These are phyloP conservation scores for Cossypha caffra DNA, from an alignment of 2,797 vertebrate genomes.

Conservation along the genomic window DNA sequence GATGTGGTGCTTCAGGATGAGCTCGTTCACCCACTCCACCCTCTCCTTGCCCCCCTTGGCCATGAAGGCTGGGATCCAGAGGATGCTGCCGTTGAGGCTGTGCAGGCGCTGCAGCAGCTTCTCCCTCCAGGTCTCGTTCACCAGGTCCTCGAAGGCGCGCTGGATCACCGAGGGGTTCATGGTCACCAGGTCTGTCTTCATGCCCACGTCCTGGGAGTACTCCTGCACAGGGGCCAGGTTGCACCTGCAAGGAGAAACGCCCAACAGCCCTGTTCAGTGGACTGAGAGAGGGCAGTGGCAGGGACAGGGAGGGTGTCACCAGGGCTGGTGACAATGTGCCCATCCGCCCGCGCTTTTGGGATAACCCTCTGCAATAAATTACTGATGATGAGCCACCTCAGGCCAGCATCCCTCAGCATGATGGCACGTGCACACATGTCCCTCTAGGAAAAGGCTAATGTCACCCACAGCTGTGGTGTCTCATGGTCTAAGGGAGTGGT, in stretches of 20 bases:
- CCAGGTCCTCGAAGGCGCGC: conserved; percentile 93
- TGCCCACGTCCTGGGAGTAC: conserved; percentile 87
- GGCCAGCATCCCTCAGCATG: neutral
- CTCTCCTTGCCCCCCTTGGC: conserved; percentile 93
- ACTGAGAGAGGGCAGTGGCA: neutral
- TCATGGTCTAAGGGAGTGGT: neutral
- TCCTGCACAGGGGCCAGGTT: conserved; percentile 96
- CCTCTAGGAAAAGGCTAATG: neutral
- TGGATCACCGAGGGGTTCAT: conserved; percentile 98
- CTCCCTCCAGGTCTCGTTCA: conserved; percentile 87
- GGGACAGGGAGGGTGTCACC: fast-evolving
- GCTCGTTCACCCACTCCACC: conserved; percentile 91
- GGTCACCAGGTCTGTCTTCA: conserved; percentile 90
- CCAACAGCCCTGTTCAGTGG: neutral
- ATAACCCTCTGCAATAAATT: neutral
- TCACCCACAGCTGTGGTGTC: neutral
- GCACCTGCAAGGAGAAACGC: conserved; percentile 78
- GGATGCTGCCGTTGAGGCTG: conserved; percentile 89
- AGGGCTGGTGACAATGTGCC: neutral
- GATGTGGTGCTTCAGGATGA: conserved; percentile 89
- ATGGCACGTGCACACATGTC: neutral
- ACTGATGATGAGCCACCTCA: neutral
- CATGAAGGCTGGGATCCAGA: conserved; percentile 99
- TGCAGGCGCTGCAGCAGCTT: conserved; percentile 88
- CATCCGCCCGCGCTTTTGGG: fast-evolving